A percentile compares a stretch with the other conserved stretches of the same genome.
phyloP scores from a whole-genome alignment of 2,888 invertebrate genomes.

The Tupiocoris notatus region DNA sequence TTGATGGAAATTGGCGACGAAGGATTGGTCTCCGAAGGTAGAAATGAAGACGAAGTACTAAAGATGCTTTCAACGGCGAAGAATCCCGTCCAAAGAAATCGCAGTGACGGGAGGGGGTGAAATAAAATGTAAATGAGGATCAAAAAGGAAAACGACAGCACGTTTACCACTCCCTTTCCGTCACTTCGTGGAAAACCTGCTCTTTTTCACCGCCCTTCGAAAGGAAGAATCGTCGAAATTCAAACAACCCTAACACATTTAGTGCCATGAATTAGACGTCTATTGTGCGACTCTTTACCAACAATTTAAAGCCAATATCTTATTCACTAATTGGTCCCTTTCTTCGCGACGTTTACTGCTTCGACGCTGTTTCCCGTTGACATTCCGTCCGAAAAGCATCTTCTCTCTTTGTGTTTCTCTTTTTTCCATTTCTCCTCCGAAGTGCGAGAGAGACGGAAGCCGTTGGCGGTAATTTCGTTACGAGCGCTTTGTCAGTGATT shows the following conservation, averaged over 20 bases:
- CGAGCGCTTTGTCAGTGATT: slow-evolving; percentile 39
- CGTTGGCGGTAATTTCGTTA: slow-evolving; percentile 41
- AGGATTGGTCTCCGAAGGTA: background rate
- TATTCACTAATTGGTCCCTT: slow-evolving; percentile 41
- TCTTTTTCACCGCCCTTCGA: background rate
- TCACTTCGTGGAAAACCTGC: background rate
- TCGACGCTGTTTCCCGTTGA: too few species aligned
- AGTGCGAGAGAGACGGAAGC: slow-evolving; percentile 22
- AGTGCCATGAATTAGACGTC: slow-evolving; percentile 40
- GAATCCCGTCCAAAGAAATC: background rate
- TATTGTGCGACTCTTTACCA: slow-evolving; percentile 40
- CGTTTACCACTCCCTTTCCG: background rate
- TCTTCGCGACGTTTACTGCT: slow-evolving; percentile 17
- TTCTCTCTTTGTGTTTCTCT: slow-evolving; percentile 24
- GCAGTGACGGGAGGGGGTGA: slow-evolving; percentile 3
- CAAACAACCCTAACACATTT: slow-evolving; percentile 32
- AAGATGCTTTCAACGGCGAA: background rate
- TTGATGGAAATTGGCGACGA: background rate
- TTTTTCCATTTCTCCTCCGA: slow-evolving; percentile 10
- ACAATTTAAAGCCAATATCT: slow-evolving; percentile 43
- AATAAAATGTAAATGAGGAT: slow-evolving; percentile 42
- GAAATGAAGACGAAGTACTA: background rate
- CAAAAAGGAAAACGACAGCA: slow-evolving; percentile 1
- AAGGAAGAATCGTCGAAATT: background rate
- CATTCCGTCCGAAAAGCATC: slow-evolving; percentile 1